Base-by-base conservation (phyloP, 2,113 vertebrate species). In the Sarotherodon lohbergeri region DNA sequence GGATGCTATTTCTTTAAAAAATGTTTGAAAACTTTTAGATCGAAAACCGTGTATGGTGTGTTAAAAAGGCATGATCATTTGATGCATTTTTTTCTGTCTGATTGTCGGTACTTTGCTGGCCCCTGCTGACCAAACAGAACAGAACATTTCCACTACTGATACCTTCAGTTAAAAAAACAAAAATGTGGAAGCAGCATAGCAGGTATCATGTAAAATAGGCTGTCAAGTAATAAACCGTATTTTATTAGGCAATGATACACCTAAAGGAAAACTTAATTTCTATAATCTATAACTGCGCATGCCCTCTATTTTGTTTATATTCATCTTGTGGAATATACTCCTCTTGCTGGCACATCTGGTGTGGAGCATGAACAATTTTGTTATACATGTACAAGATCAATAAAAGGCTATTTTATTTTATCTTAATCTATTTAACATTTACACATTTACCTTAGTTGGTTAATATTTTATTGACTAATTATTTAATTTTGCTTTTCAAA, bases 81-180 rank as follows among this genome's bases (percentile, higher is more conserved):
- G 6, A 27, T 54, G 7, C 9, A 4, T 4, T 81, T 55, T 19
- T 46, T 3, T 19, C 3, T 73, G 1, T 14, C 3, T 19, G 5
- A 7, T 84, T 56, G 27, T 9, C 22, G 8, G 81, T 86, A 52
- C 82, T 90, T 54, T 94, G 89, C 54, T 82, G 91, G 90, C 94
- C 86, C 61, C 93, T 95, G 61, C 56, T 92, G 95, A 16, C 43
- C 10, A 92, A 85, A 81, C 27, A 32, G 2, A 19, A 29, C 71
- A 48, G 41, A 76, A 17, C 71, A 48, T 48, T 39, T 73, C 22
- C 41, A 73, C 0, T 27, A 0, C 9, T 46, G 68, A 29, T 4
- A 1, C 41, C 22, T 17, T 73, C 3, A 48, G 39, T 48, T 73
- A 6, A 29, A 73, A 29, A 73, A 73, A 10, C 19, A 11, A 46